Evolutionary conservation across 2,113 vertebrate genomes (phyloP).

Genomic region (Stegastes partitus): DNA sequence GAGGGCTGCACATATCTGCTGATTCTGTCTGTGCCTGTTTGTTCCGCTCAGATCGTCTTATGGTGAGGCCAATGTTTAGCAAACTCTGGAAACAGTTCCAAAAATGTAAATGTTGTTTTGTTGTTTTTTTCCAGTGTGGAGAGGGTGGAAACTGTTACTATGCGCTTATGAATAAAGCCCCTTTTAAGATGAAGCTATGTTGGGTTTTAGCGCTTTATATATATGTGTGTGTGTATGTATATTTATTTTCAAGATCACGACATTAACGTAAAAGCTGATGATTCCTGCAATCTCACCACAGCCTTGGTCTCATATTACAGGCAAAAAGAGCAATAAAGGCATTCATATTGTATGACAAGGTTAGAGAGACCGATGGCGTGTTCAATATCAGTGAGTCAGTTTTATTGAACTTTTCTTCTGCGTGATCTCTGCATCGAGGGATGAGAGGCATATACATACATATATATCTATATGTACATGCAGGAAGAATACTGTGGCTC

Average conservation of each 20-base stretch:
- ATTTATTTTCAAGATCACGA: constrained; percentile 5
- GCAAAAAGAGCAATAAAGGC: constrained; percentile 57
- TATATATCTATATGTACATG: background rate
- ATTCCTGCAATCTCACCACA: constrained; percentile 59
- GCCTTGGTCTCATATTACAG: constrained; percentile 56
- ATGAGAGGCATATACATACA: constrained; percentile 15
- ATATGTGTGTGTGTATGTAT: too few relatives aligned
- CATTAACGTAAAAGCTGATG: constrained; percentile 39
- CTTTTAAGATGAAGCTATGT: background rate
- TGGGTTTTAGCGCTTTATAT: background rate
- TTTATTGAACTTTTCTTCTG: constrained; percentile 62
- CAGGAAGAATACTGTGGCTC: background rate
- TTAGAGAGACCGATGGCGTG: constrained; percentile 54
- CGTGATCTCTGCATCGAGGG: constrained; percentile 29
- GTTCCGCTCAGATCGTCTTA: constrained; percentile 10
- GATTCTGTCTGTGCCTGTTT: constrained; percentile 9
- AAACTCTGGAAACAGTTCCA: background rate
- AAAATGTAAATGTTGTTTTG: background rate
- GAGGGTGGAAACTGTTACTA: background rate
- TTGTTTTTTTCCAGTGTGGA: background rate
- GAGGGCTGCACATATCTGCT: constrained; percentile 27
- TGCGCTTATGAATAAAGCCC: background rate
- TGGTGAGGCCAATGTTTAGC: constrained; percentile 13
- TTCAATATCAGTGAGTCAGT: constrained; percentile 76
- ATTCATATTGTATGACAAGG: constrained; percentile 74